Conservation (phyloP, 2,113 vertebrate genomes). For the Pangasianodon hypophthalmus region DNA sequence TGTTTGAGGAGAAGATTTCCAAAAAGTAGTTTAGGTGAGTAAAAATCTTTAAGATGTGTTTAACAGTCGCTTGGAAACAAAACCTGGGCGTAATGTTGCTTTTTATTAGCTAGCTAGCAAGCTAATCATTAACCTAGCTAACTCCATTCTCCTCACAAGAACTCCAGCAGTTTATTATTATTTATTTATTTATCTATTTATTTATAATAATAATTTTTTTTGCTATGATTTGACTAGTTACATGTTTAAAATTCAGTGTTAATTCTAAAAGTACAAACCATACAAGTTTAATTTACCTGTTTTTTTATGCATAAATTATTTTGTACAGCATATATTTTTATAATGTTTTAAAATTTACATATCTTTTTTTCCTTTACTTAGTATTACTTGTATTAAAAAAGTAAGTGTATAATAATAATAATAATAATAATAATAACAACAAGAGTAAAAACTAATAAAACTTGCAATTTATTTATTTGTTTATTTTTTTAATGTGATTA, state of each 20-base stretch:
- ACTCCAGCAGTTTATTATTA: background rate
- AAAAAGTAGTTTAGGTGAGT: background rate
- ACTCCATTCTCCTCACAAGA: background rate
- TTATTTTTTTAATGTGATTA: background rate
- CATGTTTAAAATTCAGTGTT: background rate
- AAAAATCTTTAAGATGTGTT: background rate
- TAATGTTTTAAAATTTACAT: background rate
- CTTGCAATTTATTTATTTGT: background rate
- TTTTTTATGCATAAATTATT: background rate
- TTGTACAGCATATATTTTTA: background rate
- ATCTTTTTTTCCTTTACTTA: no score
- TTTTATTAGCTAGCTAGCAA: background rate
- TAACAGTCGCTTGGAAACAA: background rate
- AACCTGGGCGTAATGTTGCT: no score
- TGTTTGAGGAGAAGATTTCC: background rate
- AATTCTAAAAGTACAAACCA: background rate
- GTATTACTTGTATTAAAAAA: background rate
- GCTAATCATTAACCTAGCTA: background rate
- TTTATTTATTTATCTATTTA: no score
- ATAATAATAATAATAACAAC: no score
- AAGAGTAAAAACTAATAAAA: background rate
- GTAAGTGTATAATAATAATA: background rate
- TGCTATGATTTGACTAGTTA: background rate
- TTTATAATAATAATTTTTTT: background rate
- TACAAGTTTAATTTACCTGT: background rate